These are phyloP conservation scores for Emydocephalus ijimae DNA, from an alignment of 2,113 vertebrate species.

Conservation along the genomic window DNA sequence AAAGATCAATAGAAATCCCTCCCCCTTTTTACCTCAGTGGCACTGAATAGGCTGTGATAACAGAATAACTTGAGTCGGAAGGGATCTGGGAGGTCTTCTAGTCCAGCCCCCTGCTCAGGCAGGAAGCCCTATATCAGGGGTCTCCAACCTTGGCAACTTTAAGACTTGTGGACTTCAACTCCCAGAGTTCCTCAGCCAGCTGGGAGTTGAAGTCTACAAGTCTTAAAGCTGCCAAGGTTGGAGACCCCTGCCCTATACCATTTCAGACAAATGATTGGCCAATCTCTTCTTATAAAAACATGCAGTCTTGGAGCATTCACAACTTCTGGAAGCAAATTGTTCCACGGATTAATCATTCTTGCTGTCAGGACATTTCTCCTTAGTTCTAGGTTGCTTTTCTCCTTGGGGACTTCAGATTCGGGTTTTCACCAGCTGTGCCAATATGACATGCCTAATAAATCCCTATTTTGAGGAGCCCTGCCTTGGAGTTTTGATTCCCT, in stretches of 20 bases:
- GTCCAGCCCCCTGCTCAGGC: not conserved
- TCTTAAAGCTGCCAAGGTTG: too few species aligned
- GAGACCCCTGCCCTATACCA: too few species aligned
- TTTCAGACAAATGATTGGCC: too few species aligned
- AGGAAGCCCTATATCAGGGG: not conserved
- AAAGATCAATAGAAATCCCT: not conserved
- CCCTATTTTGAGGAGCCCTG: too few species aligned
- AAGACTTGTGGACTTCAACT: too few species aligned
- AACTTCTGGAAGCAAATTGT: not conserved
- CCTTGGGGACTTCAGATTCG: too few species aligned
- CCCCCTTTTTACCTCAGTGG: not conserved
- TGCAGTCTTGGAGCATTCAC: not conserved
- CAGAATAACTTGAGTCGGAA: not conserved
- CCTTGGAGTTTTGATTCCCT: too few species aligned
- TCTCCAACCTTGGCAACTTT: too few species aligned
- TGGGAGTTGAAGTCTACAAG: too few species aligned
- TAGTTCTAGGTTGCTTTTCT: not conserved
- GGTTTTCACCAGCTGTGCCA: too few species aligned
- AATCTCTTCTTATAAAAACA: not conserved
- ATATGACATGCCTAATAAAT: too few species aligned
- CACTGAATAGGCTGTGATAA: not conserved
- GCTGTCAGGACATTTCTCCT: not conserved
- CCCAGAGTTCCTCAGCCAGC: too few species aligned
- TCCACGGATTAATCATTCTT: not conserved
- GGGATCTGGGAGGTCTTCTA: not conserved